Evolutionary conservation across 2,797 vertebrate genomes (phyloP).

Genomic region (Eulemur coronatus): DNA sequence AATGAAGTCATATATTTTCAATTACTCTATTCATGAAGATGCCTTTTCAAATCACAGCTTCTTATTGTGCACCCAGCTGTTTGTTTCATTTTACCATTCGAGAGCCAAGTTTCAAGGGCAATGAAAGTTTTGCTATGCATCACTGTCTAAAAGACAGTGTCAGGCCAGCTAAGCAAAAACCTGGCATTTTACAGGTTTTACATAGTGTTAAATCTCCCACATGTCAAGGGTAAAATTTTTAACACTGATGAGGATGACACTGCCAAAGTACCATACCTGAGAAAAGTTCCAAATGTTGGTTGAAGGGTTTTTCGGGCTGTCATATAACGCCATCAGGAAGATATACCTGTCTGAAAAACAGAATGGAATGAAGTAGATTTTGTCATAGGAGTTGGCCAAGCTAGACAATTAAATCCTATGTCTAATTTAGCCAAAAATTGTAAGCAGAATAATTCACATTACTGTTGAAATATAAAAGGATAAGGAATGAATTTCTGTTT

Average conservation of each 20-base stretch:
- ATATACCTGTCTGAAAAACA: background rate
- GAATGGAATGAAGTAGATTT: background rate
- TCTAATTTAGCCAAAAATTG: background rate
- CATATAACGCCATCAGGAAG: background rate
- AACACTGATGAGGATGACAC: background rate
- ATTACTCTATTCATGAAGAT: conserved; percentile 76
- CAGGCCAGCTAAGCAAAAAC: conserved; percentile 42
- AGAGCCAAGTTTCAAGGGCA: conserved; percentile 61
- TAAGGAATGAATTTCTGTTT: background rate
- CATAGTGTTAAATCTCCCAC: background rate
- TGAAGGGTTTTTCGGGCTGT: background rate
- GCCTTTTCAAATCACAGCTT: conserved; percentile 69
- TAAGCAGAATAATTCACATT: background rate
- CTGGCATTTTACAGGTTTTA: background rate
- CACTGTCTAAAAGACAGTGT: conserved; percentile 57
- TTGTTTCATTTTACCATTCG: conserved; percentile 54
- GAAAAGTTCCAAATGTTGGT: background rate
- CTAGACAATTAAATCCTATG: background rate
- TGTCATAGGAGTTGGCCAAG: background rate
- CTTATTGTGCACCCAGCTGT: conserved; percentile 57
- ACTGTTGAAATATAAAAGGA: background rate
- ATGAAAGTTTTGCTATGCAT: conserved; percentile 23
- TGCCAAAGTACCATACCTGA: background rate
- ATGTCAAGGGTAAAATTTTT: background rate
- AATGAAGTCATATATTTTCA: conserved; percentile 75